phyloP scores from a whole-genome alignment of 2,888 invertebrate genomes.

The Drosophila bunnanda region DNA sequence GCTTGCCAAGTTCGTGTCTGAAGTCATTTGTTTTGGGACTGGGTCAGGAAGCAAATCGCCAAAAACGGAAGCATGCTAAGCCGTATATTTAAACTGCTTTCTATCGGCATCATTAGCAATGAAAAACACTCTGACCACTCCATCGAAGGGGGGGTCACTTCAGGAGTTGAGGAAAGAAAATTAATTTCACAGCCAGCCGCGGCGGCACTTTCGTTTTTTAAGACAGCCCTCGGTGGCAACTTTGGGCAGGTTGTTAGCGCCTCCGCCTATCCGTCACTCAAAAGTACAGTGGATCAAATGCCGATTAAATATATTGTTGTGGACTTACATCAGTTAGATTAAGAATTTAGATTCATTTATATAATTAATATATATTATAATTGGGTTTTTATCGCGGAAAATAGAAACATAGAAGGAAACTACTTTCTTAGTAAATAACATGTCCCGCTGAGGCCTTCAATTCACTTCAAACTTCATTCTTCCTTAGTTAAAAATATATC shows the following conservation, averaged over 20 bases:
- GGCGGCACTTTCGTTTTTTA: conserved; percentile 67
- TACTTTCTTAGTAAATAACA: not conserved
- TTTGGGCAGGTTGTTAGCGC: conserved; percentile 58
- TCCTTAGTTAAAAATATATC: not conserved
- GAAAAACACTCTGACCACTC: conserved; percentile 22
- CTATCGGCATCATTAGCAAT: conserved; percentile 30
- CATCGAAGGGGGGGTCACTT: conserved; percentile 35
- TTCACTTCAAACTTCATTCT: too few species aligned
- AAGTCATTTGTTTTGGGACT: conserved; percentile 64
- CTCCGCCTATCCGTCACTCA: conserved; percentile 30
- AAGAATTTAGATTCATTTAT: not conserved
- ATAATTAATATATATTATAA: too few species aligned
- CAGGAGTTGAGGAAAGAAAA: conserved; percentile 37
- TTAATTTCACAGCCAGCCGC: conserved; percentile 36
- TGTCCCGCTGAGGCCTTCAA: too few species aligned
- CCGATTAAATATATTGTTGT: not conserved
- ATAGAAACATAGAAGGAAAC: not conserved
- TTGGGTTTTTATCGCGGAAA: not conserved
- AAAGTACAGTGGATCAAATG: conserved; percentile 18
- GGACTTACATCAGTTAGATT: not conserved
- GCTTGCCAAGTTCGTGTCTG: conserved; percentile 63
- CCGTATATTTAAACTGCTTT: conserved; percentile 44
- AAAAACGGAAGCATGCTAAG: conserved; percentile 61
- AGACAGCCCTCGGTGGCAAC: conserved; percentile 59
- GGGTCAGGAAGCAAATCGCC: conserved; percentile 62